Conservation (phyloP, 2,888 invertebrate species). For the Drosophila koepferae region DNA sequence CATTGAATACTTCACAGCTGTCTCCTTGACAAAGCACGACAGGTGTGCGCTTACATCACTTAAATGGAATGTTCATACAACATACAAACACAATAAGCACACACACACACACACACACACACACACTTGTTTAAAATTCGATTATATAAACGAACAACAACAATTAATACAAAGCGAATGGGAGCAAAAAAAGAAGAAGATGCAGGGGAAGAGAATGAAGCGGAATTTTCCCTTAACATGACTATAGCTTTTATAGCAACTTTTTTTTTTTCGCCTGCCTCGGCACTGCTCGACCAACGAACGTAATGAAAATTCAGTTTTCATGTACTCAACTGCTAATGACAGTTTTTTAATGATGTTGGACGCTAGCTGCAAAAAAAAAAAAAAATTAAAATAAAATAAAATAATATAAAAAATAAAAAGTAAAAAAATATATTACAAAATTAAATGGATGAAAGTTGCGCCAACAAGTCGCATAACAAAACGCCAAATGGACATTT, state of each 20-base stretch:
- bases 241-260: slow-evolving; percentile 55
- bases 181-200: slow-evolving; percentile 8
- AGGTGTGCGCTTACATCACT: slow-evolving; percentile 58
- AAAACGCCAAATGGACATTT: slow-evolving; percentile 77
- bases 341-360: slow-evolving; percentile 81
- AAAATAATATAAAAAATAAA: slow-evolving; percentile 2
- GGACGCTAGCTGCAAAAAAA: slow-evolving; percentile 51
- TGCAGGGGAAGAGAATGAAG: slow-evolving; percentile 8
- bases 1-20: slow-evolving; percentile 31
- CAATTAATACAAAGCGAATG: slow-evolving; percentile 57
- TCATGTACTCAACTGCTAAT: slow-evolving; percentile 80
- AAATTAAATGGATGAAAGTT: slow-evolving; percentile 78
- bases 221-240: slow-evolving; percentile 47
- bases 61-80: slow-evolving; percentile 53
- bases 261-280: slow-evolving; percentile 28
- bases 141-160: slow-evolving; percentile 61
- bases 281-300: slow-evolving; percentile 33
- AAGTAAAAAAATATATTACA: slow-evolving; percentile 35
- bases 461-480: slow-evolving; percentile 71
- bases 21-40: slow-evolving; percentile 52
- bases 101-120: slow-evolving; percentile 11
- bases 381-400: neutral
- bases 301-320: slow-evolving; percentile 80
- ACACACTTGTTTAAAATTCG: slow-evolving; percentile 65
- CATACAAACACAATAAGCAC: slow-evolving; percentile 9